A percentile compares a stretch with the other conserved stretches of the same genome.
These are phyloP conservation scores for Phrynosoma platyrhinos DNA, from an alignment of 2,113 vertebrate genomes.

Conservation along the genomic window DNA sequence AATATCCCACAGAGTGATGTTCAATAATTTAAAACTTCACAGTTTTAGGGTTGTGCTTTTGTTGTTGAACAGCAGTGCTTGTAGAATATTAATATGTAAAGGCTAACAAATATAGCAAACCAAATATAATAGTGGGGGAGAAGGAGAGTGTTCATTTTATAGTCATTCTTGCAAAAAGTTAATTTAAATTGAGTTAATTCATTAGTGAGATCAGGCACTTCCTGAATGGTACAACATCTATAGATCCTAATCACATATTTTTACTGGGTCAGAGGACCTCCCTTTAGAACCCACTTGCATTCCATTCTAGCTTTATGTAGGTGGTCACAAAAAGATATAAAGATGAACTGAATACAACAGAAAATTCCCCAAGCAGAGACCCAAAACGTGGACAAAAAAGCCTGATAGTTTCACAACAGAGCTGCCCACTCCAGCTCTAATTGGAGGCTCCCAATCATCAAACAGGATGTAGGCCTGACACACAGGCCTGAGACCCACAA, in stretches of 20 bases:
- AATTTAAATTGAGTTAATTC: slow-evolving; percentile 27
- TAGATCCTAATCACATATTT: background rate
- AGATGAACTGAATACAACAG: no score
- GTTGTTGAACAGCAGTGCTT: slow-evolving; percentile 2
- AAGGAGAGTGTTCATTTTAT: background rate
- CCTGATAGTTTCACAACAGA: background rate
- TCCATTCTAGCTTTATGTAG: background rate
- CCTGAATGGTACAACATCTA: background rate
- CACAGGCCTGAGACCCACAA: no score
- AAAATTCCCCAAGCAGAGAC: background rate
- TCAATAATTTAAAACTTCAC: slow-evolving; percentile 32
- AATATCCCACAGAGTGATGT: slow-evolving; percentile 3
- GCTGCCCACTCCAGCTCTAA: no score
- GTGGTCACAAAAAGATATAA: no score
- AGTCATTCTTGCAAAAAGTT: fast-evolving
- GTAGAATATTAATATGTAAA: slow-evolving; percentile 19
- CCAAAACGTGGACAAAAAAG: background rate
- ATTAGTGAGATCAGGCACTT: background rate
- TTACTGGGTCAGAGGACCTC: background rate
- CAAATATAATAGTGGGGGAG: slow-evolving; percentile 4
- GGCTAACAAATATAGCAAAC: slow-evolving; percentile 19
- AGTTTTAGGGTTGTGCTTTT: slow-evolving; percentile 2
- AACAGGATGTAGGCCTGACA: no score
- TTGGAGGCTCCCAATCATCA: no score
- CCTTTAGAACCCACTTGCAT: background rate